These are phyloP conservation scores for Austrolebias charrua DNA, from an alignment of 2,797 vertebrate species.

Conservation along the genomic window DNA sequence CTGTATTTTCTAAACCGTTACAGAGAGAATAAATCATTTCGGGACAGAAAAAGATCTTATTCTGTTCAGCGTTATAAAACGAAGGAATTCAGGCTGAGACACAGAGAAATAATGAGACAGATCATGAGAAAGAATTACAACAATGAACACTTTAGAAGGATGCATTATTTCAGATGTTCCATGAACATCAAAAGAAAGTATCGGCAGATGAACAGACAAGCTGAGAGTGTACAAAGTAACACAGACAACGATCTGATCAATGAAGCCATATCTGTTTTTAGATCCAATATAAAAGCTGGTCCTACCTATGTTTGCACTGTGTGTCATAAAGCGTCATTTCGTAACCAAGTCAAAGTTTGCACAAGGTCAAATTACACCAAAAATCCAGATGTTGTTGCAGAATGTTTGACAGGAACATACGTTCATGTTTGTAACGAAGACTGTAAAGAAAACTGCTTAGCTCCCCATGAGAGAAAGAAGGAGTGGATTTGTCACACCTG, in stretches of 20 bases:
- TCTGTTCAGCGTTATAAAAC: neutral
- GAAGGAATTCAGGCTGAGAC: neutral
- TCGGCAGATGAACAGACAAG: neutral
- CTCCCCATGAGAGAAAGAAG: neutral
- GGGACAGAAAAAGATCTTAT: neutral
- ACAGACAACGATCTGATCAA: neutral
- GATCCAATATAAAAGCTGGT: neutral
- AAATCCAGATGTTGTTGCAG: neutral
- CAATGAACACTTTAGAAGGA: neutral
- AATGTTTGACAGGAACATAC: neutral
- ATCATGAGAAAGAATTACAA: neutral
- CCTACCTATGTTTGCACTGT: neutral
- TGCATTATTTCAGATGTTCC: neutral
- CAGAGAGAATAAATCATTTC: too few relatives aligned
- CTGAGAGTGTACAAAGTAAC: neutral
- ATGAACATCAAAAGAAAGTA: neutral
- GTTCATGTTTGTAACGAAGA: neutral
- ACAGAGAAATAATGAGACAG: neutral
- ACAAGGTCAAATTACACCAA: neutral
- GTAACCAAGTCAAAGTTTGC: neutral
- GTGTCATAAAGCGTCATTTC: neutral
- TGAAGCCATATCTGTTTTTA: neutral
- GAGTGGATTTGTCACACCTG: slow-evolving; percentile 5
- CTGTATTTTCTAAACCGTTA: too few relatives aligned
- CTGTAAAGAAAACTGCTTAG: neutral